Percentiles rank a stretch among this genome's conserved stretches.
Conservation (phyloP, 2,888 invertebrate species). For the Caenorhabditis japonica region DNA sequence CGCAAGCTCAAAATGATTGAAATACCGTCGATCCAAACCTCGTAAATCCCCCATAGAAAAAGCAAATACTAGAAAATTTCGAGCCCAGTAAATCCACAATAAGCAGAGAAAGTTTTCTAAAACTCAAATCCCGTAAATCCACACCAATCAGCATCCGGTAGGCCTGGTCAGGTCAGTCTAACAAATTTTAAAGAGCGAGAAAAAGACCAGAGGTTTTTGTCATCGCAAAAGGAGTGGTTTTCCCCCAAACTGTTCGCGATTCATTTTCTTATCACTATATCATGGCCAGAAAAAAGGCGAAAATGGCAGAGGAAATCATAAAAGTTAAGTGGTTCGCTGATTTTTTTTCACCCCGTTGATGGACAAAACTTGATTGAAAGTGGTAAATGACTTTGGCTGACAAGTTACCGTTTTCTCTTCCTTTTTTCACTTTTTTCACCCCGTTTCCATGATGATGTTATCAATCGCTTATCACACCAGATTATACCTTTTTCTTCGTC, state of each 20-base stretch:
- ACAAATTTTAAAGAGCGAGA: neutral
- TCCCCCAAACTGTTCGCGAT: too few species aligned
- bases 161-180: neutral
- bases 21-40: too few species aligned
- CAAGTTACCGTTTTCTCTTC: neutral
- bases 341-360: too few species aligned
- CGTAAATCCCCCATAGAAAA: too few species aligned
- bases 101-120: too few species aligned
- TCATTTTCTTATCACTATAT: conserved; percentile 10
- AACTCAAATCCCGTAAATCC: too few species aligned
- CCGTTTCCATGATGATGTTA: neutral
- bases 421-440: neutral
- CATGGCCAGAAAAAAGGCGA: conserved; percentile 5
- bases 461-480: neutral
- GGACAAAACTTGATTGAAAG: conserved; percentile 23
- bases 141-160: neutral
- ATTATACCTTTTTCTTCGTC: neutral
- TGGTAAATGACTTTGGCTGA: too few species aligned
- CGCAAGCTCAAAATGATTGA: too few species aligned
- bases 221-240: conserved; percentile 23
- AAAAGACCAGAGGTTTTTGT: neutral
- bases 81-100: too few species aligned
- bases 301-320: neutral
- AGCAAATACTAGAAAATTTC: too few species aligned
- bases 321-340: conserved; percentile 21